These are phyloP conservation scores for Tetragnatha versicolor DNA, from an alignment of 1,140 invertebrate genomes.

Conservation along the genomic window DNA sequence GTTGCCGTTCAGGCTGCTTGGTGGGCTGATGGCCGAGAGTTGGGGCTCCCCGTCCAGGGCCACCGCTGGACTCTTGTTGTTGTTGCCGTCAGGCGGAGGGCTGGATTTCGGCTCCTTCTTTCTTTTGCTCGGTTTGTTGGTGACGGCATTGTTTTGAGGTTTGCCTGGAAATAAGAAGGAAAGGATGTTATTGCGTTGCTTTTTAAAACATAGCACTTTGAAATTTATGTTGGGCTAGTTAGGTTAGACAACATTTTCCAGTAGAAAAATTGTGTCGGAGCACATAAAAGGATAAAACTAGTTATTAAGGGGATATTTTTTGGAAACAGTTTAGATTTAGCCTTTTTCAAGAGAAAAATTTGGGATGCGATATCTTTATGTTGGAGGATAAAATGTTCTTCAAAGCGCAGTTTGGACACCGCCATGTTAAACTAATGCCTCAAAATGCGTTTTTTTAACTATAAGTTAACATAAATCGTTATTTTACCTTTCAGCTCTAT, in stretches of 20 bases:
- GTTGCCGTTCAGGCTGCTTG: conserved; percentile 34
- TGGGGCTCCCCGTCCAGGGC: neutral
- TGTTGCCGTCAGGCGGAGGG: conserved; percentile 29
- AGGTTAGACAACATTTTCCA: neutral
- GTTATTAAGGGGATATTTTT: too few species aligned
- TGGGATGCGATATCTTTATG: too few species aligned
- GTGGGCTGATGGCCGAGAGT: conserved; percentile 17
- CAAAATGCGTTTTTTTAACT: too few species aligned
- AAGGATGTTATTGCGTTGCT: neutral
- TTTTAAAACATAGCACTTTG: too few species aligned
- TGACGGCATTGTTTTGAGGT: conserved; percentile 1
- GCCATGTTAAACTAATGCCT: too few species aligned
- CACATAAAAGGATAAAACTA: too few species aligned
- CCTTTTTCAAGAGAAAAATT: too few species aligned
- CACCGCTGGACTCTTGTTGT: conserved; percentile 26
- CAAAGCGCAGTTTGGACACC: too few species aligned
- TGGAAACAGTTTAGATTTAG: too few species aligned
- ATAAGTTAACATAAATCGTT: too few species aligned
- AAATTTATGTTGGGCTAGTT: neutral
- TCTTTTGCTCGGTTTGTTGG: conserved; percentile 19
- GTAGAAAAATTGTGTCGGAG: neutral
- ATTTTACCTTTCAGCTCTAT: too few species aligned
- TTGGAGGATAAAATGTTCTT: too few species aligned
- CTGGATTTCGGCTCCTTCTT: conserved; percentile 35
- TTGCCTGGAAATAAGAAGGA: conserved; percentile 19